These are phyloP conservation scores for Cataglyphis albicans DNA, from an alignment of 2,888 invertebrate genomes.

Conservation along the genomic window DNA sequence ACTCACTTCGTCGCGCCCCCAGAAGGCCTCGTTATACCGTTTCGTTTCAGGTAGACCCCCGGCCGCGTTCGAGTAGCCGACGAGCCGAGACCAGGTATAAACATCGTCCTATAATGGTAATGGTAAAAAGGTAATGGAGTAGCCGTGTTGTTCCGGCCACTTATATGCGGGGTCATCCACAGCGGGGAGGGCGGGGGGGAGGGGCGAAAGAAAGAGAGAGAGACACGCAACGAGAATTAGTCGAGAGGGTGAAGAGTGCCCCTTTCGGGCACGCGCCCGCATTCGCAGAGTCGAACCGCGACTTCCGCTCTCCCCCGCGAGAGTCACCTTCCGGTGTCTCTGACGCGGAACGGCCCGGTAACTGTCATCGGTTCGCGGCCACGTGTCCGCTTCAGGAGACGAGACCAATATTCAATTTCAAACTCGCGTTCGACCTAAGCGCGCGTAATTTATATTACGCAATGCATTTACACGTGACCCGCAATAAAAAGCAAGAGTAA, in stretches of 20 bases:
- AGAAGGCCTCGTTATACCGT: neutral
- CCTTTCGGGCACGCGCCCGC: conserved; percentile 82
- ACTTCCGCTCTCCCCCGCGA: conserved; percentile 78
- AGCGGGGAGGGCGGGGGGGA: conserved; percentile 38
- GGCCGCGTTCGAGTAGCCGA: conserved; percentile 6
- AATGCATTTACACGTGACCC: neutral
- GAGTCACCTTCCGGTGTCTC: conserved; percentile 50
- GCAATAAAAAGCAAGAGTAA: neutral
- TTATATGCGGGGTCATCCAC: conserved; percentile 38
- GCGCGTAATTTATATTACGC: too few species aligned
- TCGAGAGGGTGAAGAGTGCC: neutral
- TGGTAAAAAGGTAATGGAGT: conserved; percentile 78
- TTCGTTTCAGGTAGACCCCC: conserved; percentile 18
- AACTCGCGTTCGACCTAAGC: neutral
- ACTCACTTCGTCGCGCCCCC: conserved; percentile 19
- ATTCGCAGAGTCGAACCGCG: conserved; percentile 68
- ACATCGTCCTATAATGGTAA: conserved; percentile 48
- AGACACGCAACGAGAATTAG: neutral
- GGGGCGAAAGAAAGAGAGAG: neutral
- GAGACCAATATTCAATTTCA: neutral
- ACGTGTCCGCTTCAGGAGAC: neutral
- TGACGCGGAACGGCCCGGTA: conserved; percentile 8
- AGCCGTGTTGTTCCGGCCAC: conserved; percentile 75
- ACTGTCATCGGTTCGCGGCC: neutral
- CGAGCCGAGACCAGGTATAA: conserved; percentile 45